Percentiles rank a stretch among this genome's conserved stretches.
Evolutionary conservation across 2,888 invertebrate species (phyloP).

Genomic region (Cheilosia vulpina): DNA sequence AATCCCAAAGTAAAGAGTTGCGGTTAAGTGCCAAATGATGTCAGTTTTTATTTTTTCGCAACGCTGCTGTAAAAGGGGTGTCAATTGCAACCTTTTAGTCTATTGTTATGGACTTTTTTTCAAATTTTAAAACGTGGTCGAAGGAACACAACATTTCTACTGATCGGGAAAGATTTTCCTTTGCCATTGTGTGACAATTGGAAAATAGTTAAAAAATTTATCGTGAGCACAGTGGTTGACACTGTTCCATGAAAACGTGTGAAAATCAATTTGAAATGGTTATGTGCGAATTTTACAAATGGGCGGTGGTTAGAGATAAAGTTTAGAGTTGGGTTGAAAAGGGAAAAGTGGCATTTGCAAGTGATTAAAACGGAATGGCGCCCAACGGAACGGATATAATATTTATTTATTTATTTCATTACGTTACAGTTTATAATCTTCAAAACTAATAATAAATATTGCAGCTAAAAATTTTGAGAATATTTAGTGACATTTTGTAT

Average conservation of each 20-base stretch:
- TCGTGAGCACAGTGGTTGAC: constrained; percentile 18
- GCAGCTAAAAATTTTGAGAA: too few species aligned
- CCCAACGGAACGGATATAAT: too few species aligned
- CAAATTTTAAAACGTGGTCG: constrained; percentile 3
- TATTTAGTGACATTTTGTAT: too few species aligned
- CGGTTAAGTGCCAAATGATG: constrained; percentile 72
- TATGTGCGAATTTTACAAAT: constrained; percentile 43
- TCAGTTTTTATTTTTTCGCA: constrained; percentile 31
- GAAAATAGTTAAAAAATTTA: constrained; percentile 31
- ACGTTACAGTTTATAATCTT: too few species aligned
- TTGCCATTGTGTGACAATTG: constrained; percentile 15
- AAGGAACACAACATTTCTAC: background rate
- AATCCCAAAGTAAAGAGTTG: constrained; percentile 50
- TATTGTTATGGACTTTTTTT: constrained; percentile 12
- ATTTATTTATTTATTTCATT: too few species aligned
- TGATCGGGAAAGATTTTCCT: background rate
- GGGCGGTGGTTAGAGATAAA: background rate
- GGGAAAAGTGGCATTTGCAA: background rate
- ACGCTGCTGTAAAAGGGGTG: constrained; percentile 5
- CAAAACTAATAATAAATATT: too few species aligned
- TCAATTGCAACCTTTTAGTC: constrained; percentile 30
- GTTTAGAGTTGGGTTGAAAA: background rate
- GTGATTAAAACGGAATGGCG: too few species aligned
- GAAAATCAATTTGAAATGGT: constrained; percentile 53
- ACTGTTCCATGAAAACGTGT: constrained; percentile 45